Evolutionary conservation across 1,140 invertebrate genomes (phyloP).

Genomic region (silkworm (Bombyx mori)): ASM3026992v2 NC_085107.1:8191501-8192000

Average conservation of each 20-base stretch:
- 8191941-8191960: too few relatives aligned
- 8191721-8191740: slow-evolving; percentile 31
- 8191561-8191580: too few relatives aligned
- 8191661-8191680: slow-evolving; percentile 43
- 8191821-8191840: too few relatives aligned
- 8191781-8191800: slow-evolving; percentile 27
- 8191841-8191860: too few relatives aligned
- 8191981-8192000: slow-evolving; percentile 17
- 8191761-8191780: slow-evolving; percentile 34
- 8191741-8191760: slow-evolving; percentile 29
- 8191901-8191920: too few relatives aligned
- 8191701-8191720: slow-evolving; percentile 51
- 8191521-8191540: too few relatives aligned
- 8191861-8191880: too few relatives aligned
- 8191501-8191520: too few relatives aligned
- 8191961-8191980: slow-evolving; percentile 8
- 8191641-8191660: slow-evolving; percentile 32
- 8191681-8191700: slow-evolving; percentile 42
- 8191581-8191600: too few relatives aligned
- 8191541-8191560: too few relatives aligned
- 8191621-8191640: not conserved
- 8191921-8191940: too few relatives aligned
- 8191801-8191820: slow-evolving; percentile 16
- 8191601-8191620: not conserved
- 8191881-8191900: too few relatives aligned